These are phyloP conservation scores for Chaenodraco wilsoni DNA, from an alignment of 2,797 vertebrate genomes.

Conservation along the genomic window DNA sequence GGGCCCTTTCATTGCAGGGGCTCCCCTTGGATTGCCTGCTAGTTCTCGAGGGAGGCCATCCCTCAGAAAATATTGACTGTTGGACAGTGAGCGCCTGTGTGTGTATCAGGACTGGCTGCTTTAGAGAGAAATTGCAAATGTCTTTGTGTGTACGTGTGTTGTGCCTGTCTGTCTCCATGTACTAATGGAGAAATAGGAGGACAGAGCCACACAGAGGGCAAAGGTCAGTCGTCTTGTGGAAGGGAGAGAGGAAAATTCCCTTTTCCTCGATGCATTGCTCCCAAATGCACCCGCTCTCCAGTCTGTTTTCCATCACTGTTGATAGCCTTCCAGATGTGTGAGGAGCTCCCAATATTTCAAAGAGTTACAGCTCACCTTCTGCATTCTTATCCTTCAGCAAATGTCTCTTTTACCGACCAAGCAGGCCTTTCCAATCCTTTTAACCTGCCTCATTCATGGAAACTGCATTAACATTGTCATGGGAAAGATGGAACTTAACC, in stretches of 20 bases:
- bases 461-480: slow-evolving; percentile 9
- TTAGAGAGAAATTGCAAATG: slow-evolving; percentile 69
- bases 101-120: slow-evolving; percentile 58
- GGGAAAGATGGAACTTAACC: neutral
- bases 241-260: slow-evolving; percentile 64
- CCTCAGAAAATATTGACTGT: slow-evolving; percentile 86
- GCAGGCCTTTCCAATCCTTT: slow-evolving; percentile 6
- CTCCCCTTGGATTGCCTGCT: slow-evolving; percentile 79
- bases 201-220: slow-evolving; percentile 58
- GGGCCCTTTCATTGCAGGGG: slow-evolving; percentile 80
- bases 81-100: slow-evolving; percentile 72
- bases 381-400: slow-evolving; percentile 26
- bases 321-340: slow-evolving; percentile 23
- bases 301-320: slow-evolving; percentile 32
- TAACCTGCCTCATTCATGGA: neutral
- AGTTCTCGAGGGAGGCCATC: slow-evolving; percentile 79
- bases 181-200: slow-evolving; percentile 68
- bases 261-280: slow-evolving; percentile 55
- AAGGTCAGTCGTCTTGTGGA: slow-evolving; percentile 69
- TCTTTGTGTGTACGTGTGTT: slow-evolving; percentile 49
- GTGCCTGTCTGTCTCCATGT: slow-evolving; percentile 52
- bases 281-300: slow-evolving; percentile 29
- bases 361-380: slow-evolving; percentile 22
- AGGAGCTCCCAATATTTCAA: slow-evolving; percentile 1
- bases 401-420: slow-evolving; percentile 4